A percentile compares a stretch with the other conserved stretches of the same genome.
Evolutionary conservation across 2,113 vertebrate genomes (phyloP).

Genomic region (Pan troglodytes): NHGRI_mPanTro3-v2.1_pri NC_072408.2:31732501-31733000

Average conservation of each 20-base stretch:
- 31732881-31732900: neutral
- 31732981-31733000: too few species aligned
- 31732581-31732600: slow-evolving; percentile 20
- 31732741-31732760: neutral
- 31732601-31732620: neutral
- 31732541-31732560: neutral
- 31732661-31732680: neutral
- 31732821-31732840: neutral
- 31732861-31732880: neutral
- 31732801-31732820: neutral
- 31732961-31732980: too few species aligned
- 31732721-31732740: neutral
- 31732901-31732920: slow-evolving; percentile 3
- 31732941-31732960: neutral
- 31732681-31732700: neutral
- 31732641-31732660: neutral
- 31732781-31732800: neutral
- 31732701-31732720: neutral
- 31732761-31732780: neutral
- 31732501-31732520: neutral
- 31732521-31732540: neutral
- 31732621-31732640: neutral
- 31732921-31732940: neutral
- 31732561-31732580: slow-evolving; percentile 3
- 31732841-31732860: neutral